These are phyloP conservation scores for Anomalospiza imberbis DNA, from an alignment of 2,797 vertebrate species.

Conservation along the genomic window DNA sequence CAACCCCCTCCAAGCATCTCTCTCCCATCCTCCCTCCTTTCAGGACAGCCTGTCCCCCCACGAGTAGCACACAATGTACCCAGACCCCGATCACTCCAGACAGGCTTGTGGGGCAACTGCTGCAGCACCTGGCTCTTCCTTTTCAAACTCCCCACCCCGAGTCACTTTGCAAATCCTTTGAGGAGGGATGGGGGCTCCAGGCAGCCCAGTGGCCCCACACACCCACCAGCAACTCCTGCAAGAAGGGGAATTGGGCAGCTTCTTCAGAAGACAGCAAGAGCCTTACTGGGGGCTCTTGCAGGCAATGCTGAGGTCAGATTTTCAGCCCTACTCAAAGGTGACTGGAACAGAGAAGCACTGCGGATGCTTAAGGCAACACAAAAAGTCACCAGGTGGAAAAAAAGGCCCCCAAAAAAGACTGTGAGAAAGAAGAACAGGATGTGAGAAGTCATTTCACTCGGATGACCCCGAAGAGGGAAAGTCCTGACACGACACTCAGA, in stretches of 20 bases:
- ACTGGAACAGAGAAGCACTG: neutral
- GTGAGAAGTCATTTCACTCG: neutral
- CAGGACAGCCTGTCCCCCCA: neutral
- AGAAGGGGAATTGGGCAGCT: neutral
- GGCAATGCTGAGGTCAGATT: neutral
- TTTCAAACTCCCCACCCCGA: neutral
- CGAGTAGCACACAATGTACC: neutral
- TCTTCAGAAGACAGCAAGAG: neutral
- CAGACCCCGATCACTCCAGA: accelerated
- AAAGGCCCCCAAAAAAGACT: neutral
- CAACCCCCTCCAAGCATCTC: neutral
- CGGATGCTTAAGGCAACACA: neutral
- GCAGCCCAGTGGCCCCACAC: accelerated
- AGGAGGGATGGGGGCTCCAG: neutral
- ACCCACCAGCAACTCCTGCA: accelerated
- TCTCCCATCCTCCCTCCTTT: neutral
- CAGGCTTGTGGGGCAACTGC: neutral
- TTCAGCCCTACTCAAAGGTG: neutral
- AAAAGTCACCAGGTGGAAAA: neutral
- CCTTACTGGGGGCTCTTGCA: neutral
- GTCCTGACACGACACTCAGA: neutral
- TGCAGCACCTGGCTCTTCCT: neutral
- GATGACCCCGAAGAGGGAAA: neutral
- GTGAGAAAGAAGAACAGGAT: neutral
- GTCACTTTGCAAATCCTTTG: neutral